phyloP scores from a whole-genome alignment of 1,140 invertebrate genomes.

The Papilio xuthus region DNA sequence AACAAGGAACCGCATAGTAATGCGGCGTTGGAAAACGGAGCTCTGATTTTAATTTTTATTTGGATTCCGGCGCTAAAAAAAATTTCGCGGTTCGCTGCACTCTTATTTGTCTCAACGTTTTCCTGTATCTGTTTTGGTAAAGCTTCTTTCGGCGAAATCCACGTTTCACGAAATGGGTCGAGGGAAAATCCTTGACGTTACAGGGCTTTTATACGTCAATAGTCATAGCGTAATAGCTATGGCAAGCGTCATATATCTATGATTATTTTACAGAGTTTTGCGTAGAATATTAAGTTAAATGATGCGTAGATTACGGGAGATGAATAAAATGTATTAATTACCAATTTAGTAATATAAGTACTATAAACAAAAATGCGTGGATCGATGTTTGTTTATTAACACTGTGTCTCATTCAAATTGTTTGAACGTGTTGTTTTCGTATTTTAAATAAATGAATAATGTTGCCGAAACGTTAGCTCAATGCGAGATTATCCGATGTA shows the following conservation, averaged over 20 bases:
- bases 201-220: slow-evolving; percentile 55
- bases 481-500: slow-evolving; percentile 39
- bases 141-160: slow-evolving; percentile 59
- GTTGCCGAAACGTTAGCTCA: slow-evolving; percentile 1
- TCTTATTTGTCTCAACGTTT: slow-evolving; percentile 67
- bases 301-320: too few relatives aligned
- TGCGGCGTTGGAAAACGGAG: slow-evolving; percentile 45
- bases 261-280: not conserved
- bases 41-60: slow-evolving; percentile 64
- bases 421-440: not conserved
- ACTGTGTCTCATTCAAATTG: not conserved
- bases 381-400: not conserved
- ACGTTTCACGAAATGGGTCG: slow-evolving; percentile 51
- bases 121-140: slow-evolving; percentile 62
- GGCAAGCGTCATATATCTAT: not conserved
- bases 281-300: too few relatives aligned
- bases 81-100: slow-evolving; percentile 54
- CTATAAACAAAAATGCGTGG: not conserved
- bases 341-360: not conserved
- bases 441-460: not conserved
- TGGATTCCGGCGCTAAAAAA: slow-evolving; percentile 54
- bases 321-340: not conserved
- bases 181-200: slow-evolving; percentile 50
- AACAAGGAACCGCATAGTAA: slow-evolving; percentile 47
- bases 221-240: slow-evolving; percentile 35